Percentiles rank a stretch among this genome's conserved stretches.
Conservation (phyloP, 2,888 invertebrate species). For the Drosophila sordidula region DNA sequence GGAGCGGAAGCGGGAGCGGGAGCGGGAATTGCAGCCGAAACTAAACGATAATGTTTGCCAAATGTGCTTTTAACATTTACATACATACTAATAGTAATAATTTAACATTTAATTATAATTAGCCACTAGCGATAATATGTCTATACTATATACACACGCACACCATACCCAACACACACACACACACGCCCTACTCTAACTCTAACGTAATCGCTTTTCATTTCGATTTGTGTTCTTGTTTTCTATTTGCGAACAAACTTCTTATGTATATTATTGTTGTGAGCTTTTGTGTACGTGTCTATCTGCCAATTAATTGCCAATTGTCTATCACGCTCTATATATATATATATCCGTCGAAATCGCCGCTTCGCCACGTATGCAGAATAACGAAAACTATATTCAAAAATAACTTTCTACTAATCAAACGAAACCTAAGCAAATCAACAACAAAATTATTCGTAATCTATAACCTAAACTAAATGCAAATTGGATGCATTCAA, state of each 20-base stretch:
- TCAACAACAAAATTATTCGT: constrained; percentile 21
- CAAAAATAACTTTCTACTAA: constrained; percentile 38
- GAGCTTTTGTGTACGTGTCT: constrained; percentile 46
- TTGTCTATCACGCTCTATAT: constrained; percentile 36
- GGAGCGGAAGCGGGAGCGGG: constrained; percentile 13
- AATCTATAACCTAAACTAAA: constrained; percentile 46
- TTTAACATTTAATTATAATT: constrained; percentile 76
- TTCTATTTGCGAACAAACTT: constrained; percentile 12
- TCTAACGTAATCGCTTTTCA: constrained; percentile 34
- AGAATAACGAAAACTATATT: constrained; percentile 22
- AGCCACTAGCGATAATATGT: constrained; percentile 70
- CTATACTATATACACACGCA: constrained; percentile 38
- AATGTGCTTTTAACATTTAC: constrained; percentile 83
- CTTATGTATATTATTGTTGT: constrained; percentile 58
- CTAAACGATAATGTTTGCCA: constrained; percentile 73
- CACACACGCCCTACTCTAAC: constrained; percentile 34
- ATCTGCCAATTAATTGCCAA: constrained; percentile 82
- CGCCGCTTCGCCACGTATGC: constrained; percentile 15
- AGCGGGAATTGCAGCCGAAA: constrained; percentile 27
- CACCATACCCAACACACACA: constrained; percentile 23
- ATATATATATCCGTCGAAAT: constrained; percentile 22
- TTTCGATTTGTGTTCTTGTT: constrained; percentile 26
- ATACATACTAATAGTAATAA: constrained; percentile 79
- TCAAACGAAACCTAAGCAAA: constrained; percentile 28
- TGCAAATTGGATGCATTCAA: constrained; percentile 46